phyloP scores from a whole-genome alignment of 2,888 invertebrate species.

The Herminia tarsipennalis region DNA sequence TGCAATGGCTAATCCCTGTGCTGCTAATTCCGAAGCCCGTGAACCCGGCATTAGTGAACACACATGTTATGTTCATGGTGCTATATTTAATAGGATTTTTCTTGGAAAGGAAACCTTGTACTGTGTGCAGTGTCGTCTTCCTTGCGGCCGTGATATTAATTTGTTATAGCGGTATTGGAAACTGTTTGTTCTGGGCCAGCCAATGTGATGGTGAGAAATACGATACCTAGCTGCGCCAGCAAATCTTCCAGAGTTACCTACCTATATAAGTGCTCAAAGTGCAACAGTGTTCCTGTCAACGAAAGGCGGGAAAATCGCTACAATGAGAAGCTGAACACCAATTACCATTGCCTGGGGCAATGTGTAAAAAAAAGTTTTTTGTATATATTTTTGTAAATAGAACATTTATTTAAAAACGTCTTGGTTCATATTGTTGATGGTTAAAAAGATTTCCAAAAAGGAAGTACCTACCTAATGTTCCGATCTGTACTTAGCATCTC shows the following conservation, averaged over 20 bases:
- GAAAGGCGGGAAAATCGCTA: conserved; percentile 42
- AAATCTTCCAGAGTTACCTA: conserved; percentile 57
- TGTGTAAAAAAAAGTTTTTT: conserved; percentile 38
- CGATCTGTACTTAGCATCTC: conserved; percentile 73
- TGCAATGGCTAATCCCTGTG: conserved; percentile 98
- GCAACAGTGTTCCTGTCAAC: conserved; percentile 59
- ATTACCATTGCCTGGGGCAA: conserved; percentile 31
- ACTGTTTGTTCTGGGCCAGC: conserved; percentile 96
- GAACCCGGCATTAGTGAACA: conserved; percentile 97
- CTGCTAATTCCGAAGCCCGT: conserved; percentile 98
- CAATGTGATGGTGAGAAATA: conserved; percentile 90
- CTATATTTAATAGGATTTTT: conserved; percentile 98
- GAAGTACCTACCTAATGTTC: conserved; percentile 47
- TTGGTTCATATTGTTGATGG: conserved; percentile 22
- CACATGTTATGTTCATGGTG: conserved; percentile 99
- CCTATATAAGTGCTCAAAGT: conserved; percentile 71
- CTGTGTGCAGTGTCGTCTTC: conserved; percentile 98
- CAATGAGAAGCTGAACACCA: conserved; percentile 32
- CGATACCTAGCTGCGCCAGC: conserved; percentile 68
- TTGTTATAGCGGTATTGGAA: conserved; percentile 98
- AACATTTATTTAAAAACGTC: conserved; percentile 42
- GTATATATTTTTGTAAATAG: conserved; percentile 75
- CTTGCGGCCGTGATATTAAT: conserved; percentile 96
- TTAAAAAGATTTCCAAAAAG: conserved; percentile 25
- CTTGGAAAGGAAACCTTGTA: conserved; percentile 97